These are phyloP conservation scores for Petrophora chlorosata DNA, from an alignment of 2,888 invertebrate genomes.

Conservation along the genomic window DNA sequence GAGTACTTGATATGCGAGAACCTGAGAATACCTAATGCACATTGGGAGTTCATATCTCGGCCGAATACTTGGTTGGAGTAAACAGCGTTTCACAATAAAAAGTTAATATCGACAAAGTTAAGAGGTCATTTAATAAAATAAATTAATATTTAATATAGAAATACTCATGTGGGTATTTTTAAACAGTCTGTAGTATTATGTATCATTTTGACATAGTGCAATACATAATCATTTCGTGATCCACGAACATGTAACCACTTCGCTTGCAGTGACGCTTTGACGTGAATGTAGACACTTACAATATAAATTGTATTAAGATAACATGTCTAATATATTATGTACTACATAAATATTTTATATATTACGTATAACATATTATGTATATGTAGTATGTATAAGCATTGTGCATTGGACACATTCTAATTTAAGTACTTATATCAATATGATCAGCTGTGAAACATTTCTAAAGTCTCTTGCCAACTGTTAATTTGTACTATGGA, in stretches of 20 bases:
- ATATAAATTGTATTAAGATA: not conserved
- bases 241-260: slow-evolving; percentile 5
- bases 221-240: slow-evolving; percentile 29
- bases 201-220: slow-evolving; percentile 51
- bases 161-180: slow-evolving; percentile 78
- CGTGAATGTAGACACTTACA: not conserved
- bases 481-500: no score
- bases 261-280: not conserved
- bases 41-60: no score
- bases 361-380: no score
- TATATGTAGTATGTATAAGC: not conserved
- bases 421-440: no score
- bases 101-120: slow-evolving; percentile 1
- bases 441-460: slow-evolving; percentile 23
- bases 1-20: no score
- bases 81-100: slow-evolving; percentile 3
- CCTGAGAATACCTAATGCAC: no score
- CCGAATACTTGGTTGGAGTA: not conserved
- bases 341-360: no score
- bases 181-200: slow-evolving; percentile 45
- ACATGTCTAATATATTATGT: no score
- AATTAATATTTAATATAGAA: slow-evolving; percentile 3
- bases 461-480: no score
- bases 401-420: slow-evolving; percentile 20
- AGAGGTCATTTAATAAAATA: slow-evolving; percentile 1